A percentile compares a stretch with the other conserved stretches of the same genome.
phyloP scores from a whole-genome alignment of 2,888 invertebrate species.

The Aspidiotus destructor region DNA sequence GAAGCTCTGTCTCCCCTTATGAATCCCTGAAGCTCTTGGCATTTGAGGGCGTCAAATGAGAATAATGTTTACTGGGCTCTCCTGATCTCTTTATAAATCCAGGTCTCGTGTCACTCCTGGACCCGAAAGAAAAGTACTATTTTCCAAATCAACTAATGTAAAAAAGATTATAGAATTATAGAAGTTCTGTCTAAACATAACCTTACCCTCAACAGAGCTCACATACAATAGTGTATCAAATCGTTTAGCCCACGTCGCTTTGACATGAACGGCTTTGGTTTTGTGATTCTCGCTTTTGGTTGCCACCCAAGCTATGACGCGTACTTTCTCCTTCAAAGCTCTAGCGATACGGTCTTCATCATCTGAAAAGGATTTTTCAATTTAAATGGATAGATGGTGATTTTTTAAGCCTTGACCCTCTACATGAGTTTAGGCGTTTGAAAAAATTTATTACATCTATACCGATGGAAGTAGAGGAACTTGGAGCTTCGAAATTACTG shows the following conservation, averaged over 20 bases:
- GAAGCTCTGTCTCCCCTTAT: too few species aligned
- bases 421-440: too few species aligned
- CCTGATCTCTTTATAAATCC: too few species aligned
- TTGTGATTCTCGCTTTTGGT: constrained; percentile 84
- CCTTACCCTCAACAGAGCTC: constrained; percentile 63
- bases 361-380: constrained; percentile 16
- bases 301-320: constrained; percentile 94
- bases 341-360: constrained; percentile 62
- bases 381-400: too few species aligned
- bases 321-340: constrained; percentile 61
- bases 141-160: background rate
- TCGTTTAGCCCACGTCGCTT: constrained; percentile 89
- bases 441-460: too few species aligned
- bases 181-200: constrained; percentile 42
- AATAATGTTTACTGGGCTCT: too few species aligned
- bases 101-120: too few species aligned
- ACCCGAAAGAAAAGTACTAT: constrained; percentile 7
- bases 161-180: background rate
- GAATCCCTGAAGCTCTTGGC: too few species aligned
- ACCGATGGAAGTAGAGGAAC: too few species aligned
- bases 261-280: constrained; percentile 81
- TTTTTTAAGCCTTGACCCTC: too few species aligned
- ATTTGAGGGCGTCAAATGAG: too few species aligned
- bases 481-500: too few species aligned
- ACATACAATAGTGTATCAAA: constrained; percentile 82